Percentiles rank a stretch among this genome's conserved stretches.
Evolutionary conservation across 2,888 invertebrate genomes (phyloP).

Genomic region (Brachypterus glaber): DNA sequence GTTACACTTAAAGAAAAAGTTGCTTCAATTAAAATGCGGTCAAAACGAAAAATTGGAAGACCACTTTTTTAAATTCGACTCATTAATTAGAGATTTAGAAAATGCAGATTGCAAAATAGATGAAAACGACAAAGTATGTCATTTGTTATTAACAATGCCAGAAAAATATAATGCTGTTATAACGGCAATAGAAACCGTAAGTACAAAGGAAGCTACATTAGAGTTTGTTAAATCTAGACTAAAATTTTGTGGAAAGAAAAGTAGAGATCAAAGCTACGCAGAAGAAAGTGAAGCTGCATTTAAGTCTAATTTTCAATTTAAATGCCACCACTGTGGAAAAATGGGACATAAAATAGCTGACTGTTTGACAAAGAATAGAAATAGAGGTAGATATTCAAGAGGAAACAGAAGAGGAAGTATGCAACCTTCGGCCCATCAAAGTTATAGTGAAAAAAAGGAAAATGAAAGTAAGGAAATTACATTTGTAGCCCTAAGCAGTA

Average conservation of each 20-base stretch:
- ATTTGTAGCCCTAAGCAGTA: too few relatives aligned
- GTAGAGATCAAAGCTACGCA: constrained; percentile 6
- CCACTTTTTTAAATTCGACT: constrained; percentile 22
- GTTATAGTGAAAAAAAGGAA: too few relatives aligned
- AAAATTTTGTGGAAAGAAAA: constrained; percentile 2
- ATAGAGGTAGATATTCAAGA: neutral
- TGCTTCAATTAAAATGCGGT: constrained; percentile 17
- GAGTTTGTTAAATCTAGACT: constrained; percentile 18
- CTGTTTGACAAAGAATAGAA: neutral
- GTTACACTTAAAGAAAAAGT: too few relatives aligned
- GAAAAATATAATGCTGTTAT: constrained; percentile 17
- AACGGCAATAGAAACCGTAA: constrained; percentile 18
- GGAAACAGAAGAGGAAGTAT: neutral
- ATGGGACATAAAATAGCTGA: neutral
- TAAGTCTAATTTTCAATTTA: neutral
- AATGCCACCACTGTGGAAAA: neutral
- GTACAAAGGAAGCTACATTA: constrained; percentile 10
- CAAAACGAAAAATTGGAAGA: constrained; percentile 19
- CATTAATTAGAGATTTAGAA: constrained; percentile 20
- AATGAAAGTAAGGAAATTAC: too few relatives aligned
- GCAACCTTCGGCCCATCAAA: neutral
- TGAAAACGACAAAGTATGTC: too few relatives aligned
- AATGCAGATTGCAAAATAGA: constrained; percentile 20
- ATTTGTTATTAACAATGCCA: constrained; percentile 19
- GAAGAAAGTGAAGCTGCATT: neutral